A percentile compares a stretch with the other conserved stretches of the same genome.
These are phyloP conservation scores for Homalodisca vitripennis DNA, from an alignment of 1,140 invertebrate genomes.

Conservation along the genomic window DNA sequence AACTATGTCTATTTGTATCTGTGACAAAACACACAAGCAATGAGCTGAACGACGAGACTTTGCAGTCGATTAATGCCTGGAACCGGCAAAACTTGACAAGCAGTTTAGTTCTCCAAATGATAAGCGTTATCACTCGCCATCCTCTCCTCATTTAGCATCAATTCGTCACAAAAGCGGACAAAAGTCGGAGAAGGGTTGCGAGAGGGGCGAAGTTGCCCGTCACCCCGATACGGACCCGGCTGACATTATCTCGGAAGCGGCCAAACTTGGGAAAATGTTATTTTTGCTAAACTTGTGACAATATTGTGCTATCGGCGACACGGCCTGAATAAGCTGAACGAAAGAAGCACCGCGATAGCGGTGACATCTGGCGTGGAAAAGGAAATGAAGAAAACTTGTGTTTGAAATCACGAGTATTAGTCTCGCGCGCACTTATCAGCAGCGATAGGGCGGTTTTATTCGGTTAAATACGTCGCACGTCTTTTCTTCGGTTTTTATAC, in stretches of 20 bases:
- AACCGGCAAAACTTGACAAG: no score
- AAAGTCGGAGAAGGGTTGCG: neutral
- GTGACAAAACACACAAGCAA: no score
- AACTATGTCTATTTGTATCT: no score
- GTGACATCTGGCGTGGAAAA: conserved; percentile 32
- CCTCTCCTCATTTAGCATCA: neutral
- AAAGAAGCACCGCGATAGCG: conserved; percentile 34
- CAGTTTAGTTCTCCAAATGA: no score
- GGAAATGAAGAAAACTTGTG: conserved; percentile 35
- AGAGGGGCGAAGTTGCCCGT: neutral
- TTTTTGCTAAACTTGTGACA: conserved; percentile 27
- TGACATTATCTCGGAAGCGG: conserved; percentile 12
- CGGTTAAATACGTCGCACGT: conserved; percentile 32
- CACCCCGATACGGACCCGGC: neutral
- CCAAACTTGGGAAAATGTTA: conserved; percentile 19
- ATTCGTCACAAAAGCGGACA: neutral
- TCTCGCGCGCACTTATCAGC: conserved; percentile 29
- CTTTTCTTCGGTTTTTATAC: conserved; percentile 34
- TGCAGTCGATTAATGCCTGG: no score
- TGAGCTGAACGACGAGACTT: no score
- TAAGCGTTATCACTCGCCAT: no score
- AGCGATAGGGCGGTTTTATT: conserved; percentile 33
- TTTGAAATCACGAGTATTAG: conserved; percentile 33
- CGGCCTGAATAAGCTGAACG: conserved; percentile 13
- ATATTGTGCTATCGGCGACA: conserved; percentile 13